Conservation (phyloP, 2,113 vertebrate genomes). For the Plecotus auritus region DNA sequence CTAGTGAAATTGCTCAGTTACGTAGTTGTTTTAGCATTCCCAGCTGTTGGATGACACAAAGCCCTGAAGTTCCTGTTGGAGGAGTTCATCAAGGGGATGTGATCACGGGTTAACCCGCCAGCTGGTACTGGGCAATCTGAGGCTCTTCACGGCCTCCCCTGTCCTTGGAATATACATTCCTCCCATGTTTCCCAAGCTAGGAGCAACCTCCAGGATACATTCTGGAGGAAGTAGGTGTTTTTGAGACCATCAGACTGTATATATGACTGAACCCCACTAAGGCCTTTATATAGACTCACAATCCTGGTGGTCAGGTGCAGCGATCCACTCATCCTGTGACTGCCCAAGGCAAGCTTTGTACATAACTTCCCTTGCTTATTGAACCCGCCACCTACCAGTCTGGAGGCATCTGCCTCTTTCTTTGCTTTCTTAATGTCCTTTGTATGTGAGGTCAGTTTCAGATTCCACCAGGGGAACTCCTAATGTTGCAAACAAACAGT, state of each 20-base stretch:
- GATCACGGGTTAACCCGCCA: background rate
- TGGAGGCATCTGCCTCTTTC: background rate
- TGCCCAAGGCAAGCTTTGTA: background rate
- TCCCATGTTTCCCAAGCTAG: background rate
- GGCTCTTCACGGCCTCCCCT: background rate
- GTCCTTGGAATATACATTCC: background rate
- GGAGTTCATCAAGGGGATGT: background rate
- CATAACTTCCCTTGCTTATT: background rate
- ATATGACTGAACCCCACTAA: background rate
- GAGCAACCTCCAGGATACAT: background rate
- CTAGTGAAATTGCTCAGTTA: background rate
- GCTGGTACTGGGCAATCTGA: background rate
- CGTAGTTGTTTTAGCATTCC: background rate
- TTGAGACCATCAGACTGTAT: background rate
- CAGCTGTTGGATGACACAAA: background rate
- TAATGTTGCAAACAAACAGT: background rate
- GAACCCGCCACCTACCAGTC: background rate
- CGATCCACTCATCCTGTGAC: fast-evolving
- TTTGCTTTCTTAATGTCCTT: background rate
- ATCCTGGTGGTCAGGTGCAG: background rate
- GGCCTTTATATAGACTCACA: background rate
- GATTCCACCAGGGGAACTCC: background rate
- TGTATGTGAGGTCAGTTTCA: background rate
- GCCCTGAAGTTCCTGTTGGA: background rate
- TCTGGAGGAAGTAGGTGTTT: background rate